Evolutionary conservation across 2,797 vertebrate genomes (phyloP).

Genomic region (Thripadectes ignobilis): DNA sequence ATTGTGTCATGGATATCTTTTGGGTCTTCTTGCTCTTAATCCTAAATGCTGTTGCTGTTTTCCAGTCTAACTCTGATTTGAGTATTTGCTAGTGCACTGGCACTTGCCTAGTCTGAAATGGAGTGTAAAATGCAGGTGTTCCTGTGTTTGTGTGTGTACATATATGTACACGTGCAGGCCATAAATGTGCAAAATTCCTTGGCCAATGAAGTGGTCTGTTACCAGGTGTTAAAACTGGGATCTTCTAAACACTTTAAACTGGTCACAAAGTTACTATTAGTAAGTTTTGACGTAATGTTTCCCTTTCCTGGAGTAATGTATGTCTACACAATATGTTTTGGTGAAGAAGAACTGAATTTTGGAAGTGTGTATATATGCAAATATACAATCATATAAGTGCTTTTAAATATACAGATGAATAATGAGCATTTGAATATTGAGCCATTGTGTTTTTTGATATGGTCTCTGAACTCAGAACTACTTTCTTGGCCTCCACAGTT

Average conservation of each 20-base stretch:
- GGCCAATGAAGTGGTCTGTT: neutral
- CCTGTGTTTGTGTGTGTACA: neutral
- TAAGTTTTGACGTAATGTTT: neutral
- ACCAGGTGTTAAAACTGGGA: neutral
- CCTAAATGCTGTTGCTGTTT: neutral
- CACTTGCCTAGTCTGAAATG: neutral
- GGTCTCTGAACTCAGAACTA: neutral
- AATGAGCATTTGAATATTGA: neutral
- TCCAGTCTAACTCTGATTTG: neutral
- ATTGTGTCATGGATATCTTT: neutral
- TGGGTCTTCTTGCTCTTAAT: neutral
- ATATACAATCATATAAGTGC: neutral
- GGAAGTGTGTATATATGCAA: neutral
- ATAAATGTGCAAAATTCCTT: neutral
- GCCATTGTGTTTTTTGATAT: neutral
- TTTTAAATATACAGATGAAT: neutral
- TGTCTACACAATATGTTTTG: neutral
- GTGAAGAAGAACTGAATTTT: neutral
- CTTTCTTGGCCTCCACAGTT: neutral
- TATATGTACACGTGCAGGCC: neutral
- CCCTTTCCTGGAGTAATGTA: neutral
- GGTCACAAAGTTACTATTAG: neutral
- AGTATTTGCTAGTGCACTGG: neutral
- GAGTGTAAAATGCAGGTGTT: neutral
- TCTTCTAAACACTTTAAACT: neutral